phyloP scores from a whole-genome alignment of 2,888 invertebrate genomes.

The Macaria notata region DNA sequence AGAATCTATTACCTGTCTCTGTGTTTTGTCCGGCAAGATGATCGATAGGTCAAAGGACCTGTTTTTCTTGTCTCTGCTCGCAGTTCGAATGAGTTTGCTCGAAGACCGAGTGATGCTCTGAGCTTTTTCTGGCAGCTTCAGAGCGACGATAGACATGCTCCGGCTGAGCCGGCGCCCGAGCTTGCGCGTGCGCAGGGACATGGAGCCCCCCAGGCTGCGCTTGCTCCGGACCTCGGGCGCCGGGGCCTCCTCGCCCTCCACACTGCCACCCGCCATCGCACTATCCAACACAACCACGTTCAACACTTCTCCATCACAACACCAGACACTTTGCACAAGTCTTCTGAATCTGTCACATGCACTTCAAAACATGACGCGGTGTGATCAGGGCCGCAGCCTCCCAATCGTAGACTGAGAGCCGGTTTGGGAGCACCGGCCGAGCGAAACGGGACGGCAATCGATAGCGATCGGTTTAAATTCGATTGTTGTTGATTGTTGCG shows the following conservation, averaged over 20 bases:
- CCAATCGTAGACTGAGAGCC: slow-evolving; percentile 71
- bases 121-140: slow-evolving; percentile 82
- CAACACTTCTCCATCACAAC: slow-evolving; percentile 52
- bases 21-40: slow-evolving; percentile 85
- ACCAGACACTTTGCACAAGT: slow-evolving; percentile 61
- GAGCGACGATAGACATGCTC: slow-evolving; percentile 80
- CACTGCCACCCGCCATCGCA: slow-evolving; percentile 75
- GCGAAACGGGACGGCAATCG: slow-evolving; percentile 37
- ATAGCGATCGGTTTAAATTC: slow-evolving; percentile 44
- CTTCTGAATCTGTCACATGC: slow-evolving; percentile 52
- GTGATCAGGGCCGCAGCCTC: slow-evolving; percentile 53
- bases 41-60: slow-evolving; percentile 83
- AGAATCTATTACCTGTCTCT: slow-evolving; percentile 81
- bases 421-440: slow-evolving; percentile 49
- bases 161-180: slow-evolving; percentile 78
- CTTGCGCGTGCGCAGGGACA: slow-evolving; percentile 76
- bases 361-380: slow-evolving; percentile 64
- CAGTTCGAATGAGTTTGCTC: slow-evolving; percentile 81
- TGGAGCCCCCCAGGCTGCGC: slow-evolving; percentile 72
- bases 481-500: slow-evolving; percentile 56
- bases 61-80: slow-evolving; percentile 81
- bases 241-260: slow-evolving; percentile 53
- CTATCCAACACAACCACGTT: slow-evolving; percentile 39
- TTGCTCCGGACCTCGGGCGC: slow-evolving; percentile 54
- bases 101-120: slow-evolving; percentile 83